Conservation (phyloP, 2,113 vertebrate genomes). For the Pygoscelis adeliae region DNA sequence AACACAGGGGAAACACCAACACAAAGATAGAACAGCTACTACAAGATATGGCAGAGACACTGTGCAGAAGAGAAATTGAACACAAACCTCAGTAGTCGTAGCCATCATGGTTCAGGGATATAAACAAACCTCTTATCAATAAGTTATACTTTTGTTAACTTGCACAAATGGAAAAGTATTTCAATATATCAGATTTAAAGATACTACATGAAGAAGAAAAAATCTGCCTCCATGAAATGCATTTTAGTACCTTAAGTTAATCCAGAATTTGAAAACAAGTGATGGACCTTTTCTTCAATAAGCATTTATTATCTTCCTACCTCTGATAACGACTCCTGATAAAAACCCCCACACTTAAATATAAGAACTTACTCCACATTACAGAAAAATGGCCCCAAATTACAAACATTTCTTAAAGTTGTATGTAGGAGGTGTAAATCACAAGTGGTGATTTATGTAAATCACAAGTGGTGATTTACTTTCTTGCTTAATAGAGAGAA, state of each 20-base stretch:
- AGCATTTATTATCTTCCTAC: neutral
- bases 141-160: neutral
- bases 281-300: neutral
- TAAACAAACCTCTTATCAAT: fast-evolving
- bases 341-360: neutral
- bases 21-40: neutral
- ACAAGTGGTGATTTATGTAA: neutral
- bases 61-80: neutral
- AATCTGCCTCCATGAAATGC: neutral
- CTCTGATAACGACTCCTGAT: neutral
- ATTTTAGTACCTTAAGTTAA: neutral
- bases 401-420: neutral
- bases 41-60: neutral
- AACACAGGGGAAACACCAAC: neutral
- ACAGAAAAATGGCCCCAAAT: neutral
- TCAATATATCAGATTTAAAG: neutral
- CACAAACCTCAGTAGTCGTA: neutral
- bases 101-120: neutral
- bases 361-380: neutral
- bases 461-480: neutral
- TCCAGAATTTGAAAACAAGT: neutral
- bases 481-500: neutral
- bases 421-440: neutral
- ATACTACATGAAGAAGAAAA: neutral
- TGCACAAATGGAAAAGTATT: neutral